Evolutionary conservation across 2,888 invertebrate genomes (phyloP).

Genomic region (Auanema sp.): DNA sequence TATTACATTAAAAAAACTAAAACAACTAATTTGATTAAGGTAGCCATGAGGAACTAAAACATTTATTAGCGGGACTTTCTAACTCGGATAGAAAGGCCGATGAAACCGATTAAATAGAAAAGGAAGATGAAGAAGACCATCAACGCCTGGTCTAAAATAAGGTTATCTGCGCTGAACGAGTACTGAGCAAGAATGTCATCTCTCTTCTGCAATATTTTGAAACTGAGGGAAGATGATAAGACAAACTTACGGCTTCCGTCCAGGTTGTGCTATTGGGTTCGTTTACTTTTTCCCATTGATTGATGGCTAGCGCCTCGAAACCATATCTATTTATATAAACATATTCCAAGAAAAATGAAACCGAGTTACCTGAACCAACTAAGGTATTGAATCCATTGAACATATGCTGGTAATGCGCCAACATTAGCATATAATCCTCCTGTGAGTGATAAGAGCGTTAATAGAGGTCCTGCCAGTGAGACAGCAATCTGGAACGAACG

Average conservation of each 20-base stretch:
- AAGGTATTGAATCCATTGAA: slow-evolving; percentile 58
- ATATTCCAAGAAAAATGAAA: not conserved
- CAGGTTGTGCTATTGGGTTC: slow-evolving; percentile 32
- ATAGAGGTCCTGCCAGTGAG: slow-evolving; percentile 57
- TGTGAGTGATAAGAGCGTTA: slow-evolving; percentile 58
- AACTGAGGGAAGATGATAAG: not conserved
- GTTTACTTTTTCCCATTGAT: slow-evolving; percentile 50
- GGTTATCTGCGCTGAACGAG: slow-evolving; percentile 51
- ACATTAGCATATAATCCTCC: slow-evolving; percentile 64
- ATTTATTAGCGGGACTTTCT: slow-evolving; percentile 31
- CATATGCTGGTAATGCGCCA: slow-evolving; percentile 57
- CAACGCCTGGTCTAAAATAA: slow-evolving; percentile 45
- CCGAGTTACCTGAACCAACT: slow-evolving; percentile 48
- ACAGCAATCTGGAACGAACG: slow-evolving; percentile 28
- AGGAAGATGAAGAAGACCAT: slow-evolving; percentile 50
- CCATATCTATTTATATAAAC: slow-evolving; percentile 42
- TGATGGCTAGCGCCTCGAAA: slow-evolving; percentile 67
- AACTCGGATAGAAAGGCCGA: slow-evolving; percentile 53
- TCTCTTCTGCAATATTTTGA: slow-evolving; percentile 20
- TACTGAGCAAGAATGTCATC: slow-evolving; percentile 29
- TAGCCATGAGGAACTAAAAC: no score
- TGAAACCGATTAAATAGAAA: slow-evolving; percentile 57
- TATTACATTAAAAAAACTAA: not conserved
- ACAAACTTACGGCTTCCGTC: slow-evolving; percentile 17
- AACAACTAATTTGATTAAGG: no score